Evolutionary conservation across 2,888 invertebrate genomes (phyloP), one percentile per base, ranked within the genome.

Genomic region (Diplolepis rosae): DNA sequence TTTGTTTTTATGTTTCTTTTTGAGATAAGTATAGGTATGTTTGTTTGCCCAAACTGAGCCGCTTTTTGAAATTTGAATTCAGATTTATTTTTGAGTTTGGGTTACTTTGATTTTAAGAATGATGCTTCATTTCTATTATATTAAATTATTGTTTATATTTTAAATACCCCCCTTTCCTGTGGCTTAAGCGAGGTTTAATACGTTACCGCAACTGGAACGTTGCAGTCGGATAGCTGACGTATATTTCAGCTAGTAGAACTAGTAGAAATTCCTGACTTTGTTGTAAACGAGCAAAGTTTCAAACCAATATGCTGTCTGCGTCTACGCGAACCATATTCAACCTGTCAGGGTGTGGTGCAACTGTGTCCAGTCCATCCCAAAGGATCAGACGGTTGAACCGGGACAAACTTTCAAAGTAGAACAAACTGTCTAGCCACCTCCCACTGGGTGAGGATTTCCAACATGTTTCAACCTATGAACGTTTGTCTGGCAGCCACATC

Each of bases 361-460:
- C n/a, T 80, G 81, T 75, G 71, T 72, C 72, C 72, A 70, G 56
- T 66, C 52, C 74, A 75, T 80, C 78, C 77, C 79, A 75, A 11
- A 65, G 74, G 81, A 70, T 80, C 82, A 82, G 83, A 82, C 82
- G 79, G 77, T 80, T 82, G 82, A 87, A 86, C 85, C 85, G 83
- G 87, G 86, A 84, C 85, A 87, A 88, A 88, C 86, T 87, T 85
- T 86, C 82, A 78, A 87, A 88, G 86, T 88, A 80, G 88, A 84
- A 86, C 87, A 86, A 83, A 80, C 85, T 82, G 88, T 88, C 88
- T 88, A 85, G 85, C 79, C 79, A 79, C 77, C 78, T 75, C 79
- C 79, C 76, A 74, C 77, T 79, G 68, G 56, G 5, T 18, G 71
- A 68, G 76, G 80, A 79, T 80, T 81, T 76, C 76, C 80, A 75